Conservation (phyloP, 2,797 vertebrate species). For the Cygnus olor region DNA sequence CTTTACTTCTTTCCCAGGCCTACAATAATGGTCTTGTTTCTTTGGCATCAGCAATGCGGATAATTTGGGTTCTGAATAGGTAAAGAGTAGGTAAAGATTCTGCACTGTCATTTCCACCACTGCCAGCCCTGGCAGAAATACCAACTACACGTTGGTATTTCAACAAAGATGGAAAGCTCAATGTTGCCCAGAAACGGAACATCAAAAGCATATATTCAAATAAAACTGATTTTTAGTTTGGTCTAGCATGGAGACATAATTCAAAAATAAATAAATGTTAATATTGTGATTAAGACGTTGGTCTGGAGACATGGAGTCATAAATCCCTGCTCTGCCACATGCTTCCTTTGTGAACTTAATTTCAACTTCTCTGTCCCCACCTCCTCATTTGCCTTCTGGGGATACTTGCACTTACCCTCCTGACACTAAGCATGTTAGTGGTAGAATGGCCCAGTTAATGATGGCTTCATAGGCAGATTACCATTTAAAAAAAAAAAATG, state of each 20-base stretch:
- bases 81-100: not conserved
- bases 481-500: too few species aligned
- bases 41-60: not conserved
- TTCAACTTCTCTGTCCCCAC: not conserved
- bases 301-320: not conserved
- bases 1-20: not conserved
- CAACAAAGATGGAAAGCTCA: not conserved
- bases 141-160: not conserved
- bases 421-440: constrained; percentile 38
- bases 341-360: constrained; percentile 37
- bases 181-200: not conserved
- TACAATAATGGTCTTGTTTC: not conserved
- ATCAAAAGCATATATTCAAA: not conserved
- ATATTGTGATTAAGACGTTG: not conserved
- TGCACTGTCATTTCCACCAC: not conserved
- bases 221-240: not conserved
- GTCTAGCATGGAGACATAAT: not conserved
- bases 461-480: not conserved
- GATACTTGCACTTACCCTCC: constrained; percentile 35
- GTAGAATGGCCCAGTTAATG: not conserved
- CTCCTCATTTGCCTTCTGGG: constrained; percentile 13
- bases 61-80: not conserved
- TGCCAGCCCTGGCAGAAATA: not conserved
- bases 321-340: not conserved
- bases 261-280: not conserved